phyloP scores from a whole-genome alignment of 2,888 invertebrate species.

The Polietes domitor region DNA sequence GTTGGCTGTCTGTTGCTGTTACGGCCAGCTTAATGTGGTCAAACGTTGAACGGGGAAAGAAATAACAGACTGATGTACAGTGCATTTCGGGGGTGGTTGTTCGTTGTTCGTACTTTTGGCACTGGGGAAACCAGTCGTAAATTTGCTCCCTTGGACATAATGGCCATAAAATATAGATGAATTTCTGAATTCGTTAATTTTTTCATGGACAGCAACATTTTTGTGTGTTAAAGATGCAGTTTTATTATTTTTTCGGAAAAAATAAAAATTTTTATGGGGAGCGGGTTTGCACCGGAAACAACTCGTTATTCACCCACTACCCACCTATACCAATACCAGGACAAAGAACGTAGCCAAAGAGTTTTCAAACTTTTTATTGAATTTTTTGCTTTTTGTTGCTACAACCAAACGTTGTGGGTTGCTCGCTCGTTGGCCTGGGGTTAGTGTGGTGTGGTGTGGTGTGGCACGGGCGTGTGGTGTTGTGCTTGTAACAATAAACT shows the following conservation, averaged over 20 bases:
- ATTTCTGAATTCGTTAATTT: constrained; percentile 3
- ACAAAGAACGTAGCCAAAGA: not conserved
- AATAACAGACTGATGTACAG: not conserved
- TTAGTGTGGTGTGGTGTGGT: not conserved
- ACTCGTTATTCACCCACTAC: not conserved
- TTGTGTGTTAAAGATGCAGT: constrained; percentile 9
- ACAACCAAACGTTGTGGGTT: constrained; percentile 6
- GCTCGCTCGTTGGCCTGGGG: not conserved
- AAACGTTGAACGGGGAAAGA: not conserved
- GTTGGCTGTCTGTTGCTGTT: not conserved
- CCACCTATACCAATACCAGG: not conserved
- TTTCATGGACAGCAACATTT: constrained; percentile 11
- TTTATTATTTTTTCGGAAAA: constrained; percentile 26
- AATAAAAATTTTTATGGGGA: not conserved
- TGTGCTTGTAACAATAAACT: constrained; percentile 51
- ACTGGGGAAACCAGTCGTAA: not conserved
- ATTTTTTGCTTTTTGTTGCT: not conserved
- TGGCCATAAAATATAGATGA: constrained; percentile 11
- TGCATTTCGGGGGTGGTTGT: constrained; percentile 21
- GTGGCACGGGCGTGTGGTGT: not conserved
- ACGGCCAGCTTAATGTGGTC: constrained; percentile 14
- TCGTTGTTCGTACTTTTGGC: not conserved
- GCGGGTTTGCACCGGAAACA: constrained; percentile 1
- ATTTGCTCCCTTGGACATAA: not conserved
- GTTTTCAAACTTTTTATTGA: constrained; percentile 29